Evolutionary conservation across 1,140 invertebrate genomes (phyloP).

Genomic region (Drosophila seguyi): DNA sequence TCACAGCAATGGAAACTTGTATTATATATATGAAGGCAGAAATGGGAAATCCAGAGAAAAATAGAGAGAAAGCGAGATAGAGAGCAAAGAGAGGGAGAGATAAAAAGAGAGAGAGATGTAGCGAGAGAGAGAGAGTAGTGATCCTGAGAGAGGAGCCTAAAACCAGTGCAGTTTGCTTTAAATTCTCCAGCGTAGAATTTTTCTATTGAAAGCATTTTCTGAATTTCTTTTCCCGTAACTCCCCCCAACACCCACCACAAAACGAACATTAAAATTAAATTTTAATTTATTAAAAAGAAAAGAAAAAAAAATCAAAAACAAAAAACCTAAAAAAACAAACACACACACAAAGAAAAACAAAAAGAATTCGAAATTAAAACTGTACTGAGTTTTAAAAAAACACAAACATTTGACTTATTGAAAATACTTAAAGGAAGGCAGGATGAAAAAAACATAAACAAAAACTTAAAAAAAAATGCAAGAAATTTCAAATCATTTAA

Average conservation of each 20-base stretch:
- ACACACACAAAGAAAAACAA: constrained; percentile 3
- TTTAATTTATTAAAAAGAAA: constrained; percentile 45
- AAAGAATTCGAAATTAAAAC: constrained; percentile 56
- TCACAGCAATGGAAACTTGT: constrained; percentile 65
- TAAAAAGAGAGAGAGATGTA: background rate
- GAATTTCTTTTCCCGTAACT: constrained; percentile 46
- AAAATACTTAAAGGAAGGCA: constrained; percentile 17
- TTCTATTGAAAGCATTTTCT: constrained; percentile 69
- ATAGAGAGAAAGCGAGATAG: background rate
- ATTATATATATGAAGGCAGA: constrained; percentile 59
- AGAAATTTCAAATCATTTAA: constrained; percentile 68
- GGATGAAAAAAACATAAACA: background rate
- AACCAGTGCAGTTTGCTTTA: constrained; percentile 80
- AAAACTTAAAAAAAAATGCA: background rate
- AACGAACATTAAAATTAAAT: constrained; percentile 52
- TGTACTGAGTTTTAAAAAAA: constrained; percentile 55
- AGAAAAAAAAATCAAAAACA: constrained; percentile 11
- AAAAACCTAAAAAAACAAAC: constrained; percentile 6
- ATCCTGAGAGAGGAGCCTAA: constrained; percentile 26
- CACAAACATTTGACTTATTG: constrained; percentile 31
- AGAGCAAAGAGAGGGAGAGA: constrained; percentile 11
- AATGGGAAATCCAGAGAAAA: constrained; percentile 19
- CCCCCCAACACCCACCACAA: constrained; percentile 1
- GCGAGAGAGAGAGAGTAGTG: background rate
- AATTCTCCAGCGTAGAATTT: constrained; percentile 66